These are phyloP conservation scores for Limnephilus auricula DNA, from an alignment of 2,888 invertebrate species.

Conservation along the genomic window DNA sequence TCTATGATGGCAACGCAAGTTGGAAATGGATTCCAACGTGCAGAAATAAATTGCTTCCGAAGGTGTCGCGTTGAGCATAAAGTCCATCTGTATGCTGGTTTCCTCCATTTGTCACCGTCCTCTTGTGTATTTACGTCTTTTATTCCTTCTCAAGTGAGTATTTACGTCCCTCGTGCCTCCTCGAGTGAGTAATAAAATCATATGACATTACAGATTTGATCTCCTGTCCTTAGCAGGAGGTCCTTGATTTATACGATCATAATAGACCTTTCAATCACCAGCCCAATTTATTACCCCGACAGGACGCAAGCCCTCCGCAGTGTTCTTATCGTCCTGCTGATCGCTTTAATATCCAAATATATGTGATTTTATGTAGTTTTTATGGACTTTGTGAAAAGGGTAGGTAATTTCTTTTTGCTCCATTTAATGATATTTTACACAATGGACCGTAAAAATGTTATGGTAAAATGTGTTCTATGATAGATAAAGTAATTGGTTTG, in stretches of 20 bases:
- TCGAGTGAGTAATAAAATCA: slow-evolving; percentile 41
- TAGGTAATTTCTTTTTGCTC: not conserved
- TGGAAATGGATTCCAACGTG: not conserved
- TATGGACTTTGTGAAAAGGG: not conserved
- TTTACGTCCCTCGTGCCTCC: not conserved
- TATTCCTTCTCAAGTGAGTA: not conserved
- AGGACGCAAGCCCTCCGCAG: not conserved
- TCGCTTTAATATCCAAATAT: slow-evolving; percentile 22
- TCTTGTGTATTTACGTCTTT: not conserved
- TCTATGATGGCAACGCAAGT: not conserved
- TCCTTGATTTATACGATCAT: slow-evolving; percentile 48
- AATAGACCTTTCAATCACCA: slow-evolving; percentile 43
- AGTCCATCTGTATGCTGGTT: slow-evolving; percentile 13
- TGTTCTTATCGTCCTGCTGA: not conserved
- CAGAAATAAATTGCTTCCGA: not conserved
- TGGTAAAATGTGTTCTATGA: not conserved
- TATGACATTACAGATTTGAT: slow-evolving; percentile 37
- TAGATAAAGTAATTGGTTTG: not conserved
- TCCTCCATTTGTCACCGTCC: not conserved
- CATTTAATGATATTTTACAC: not conserved
- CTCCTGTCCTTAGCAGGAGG: slow-evolving; percentile 32
- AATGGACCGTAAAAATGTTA: not conserved
- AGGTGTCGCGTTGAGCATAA: not conserved
- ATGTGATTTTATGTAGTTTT: slow-evolving; percentile 2
- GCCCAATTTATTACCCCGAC: slow-evolving; percentile 33